Evolutionary conservation across 1,140 invertebrate species (phyloP), one percentile per base, ranked within the genome.

Genomic region (Drosophila sechellia): DNA sequence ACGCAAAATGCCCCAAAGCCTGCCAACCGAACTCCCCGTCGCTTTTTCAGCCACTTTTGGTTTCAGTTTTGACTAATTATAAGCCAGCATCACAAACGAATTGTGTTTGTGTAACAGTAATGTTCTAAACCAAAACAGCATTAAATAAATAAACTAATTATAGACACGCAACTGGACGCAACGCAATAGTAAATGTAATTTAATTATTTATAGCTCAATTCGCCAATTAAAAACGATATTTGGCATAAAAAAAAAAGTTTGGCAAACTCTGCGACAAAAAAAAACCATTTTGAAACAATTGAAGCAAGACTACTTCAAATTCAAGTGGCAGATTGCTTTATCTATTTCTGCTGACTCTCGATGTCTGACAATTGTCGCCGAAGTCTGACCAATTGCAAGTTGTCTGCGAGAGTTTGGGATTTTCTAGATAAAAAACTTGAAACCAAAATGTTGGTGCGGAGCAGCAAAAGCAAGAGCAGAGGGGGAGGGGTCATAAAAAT

Each of bases 391-490:
- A 63, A 63, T 69, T 52, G 39, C 49, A 37, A 46, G 35, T 55
- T 35, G 22, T 15, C 64, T 56, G 42, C 49, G 15, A 37, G 63
- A 56, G 35, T 40, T 69, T 66, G 10, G 17, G 37, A 35, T 45
- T 46, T 69, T 40, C 27, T 31, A 70, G 66, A 69, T 70, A 70
- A 57, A 70, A 54, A 70, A 69, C 66, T 49, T 56, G 40, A 42
- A 35, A 20, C 22, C 37, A 27, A 49, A 13, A 45, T 46, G 12
- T 27, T 22, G 34, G 8, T 39, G 12, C 4, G 17, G 5, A 12
- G 46, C 20, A 22, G 20, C 20, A 22, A 22, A 22, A 22, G 1
- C 0, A 13, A 5, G 12, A 6, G 22, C 13, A 39, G 10, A 10
- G 11, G 13, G 5, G 13, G 5, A n/a, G 20, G 20, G 2, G 34